These are phyloP conservation scores for Pygathrix nemaeus DNA, from an alignment of 2,113 vertebrate species.

Conservation along the genomic window DNA sequence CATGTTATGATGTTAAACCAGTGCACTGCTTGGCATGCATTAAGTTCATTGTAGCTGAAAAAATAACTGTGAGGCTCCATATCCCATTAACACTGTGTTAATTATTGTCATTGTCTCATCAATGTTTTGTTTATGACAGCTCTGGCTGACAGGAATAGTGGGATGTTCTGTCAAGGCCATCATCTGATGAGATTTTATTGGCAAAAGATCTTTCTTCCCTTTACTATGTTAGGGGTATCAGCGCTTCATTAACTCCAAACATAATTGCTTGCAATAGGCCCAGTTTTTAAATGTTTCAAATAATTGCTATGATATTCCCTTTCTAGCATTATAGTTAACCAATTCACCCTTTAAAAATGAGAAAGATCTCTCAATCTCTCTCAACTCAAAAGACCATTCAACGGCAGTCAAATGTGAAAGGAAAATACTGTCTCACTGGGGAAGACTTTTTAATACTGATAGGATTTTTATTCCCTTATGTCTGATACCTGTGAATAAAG, in stretches of 20 bases:
- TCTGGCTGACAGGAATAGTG: slow-evolving; percentile 84
- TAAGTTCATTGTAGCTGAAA: slow-evolving; percentile 86
- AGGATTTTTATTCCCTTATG: not conserved
- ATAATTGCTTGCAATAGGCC: slow-evolving; percentile 63
- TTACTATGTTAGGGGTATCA: slow-evolving; percentile 77
- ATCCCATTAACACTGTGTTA: slow-evolving; percentile 84
- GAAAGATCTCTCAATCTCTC: slow-evolving; percentile 8
- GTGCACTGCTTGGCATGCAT: slow-evolving; percentile 82
- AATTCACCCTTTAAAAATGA: slow-evolving; percentile 55
- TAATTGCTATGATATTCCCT: slow-evolving; percentile 53
- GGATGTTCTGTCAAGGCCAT: slow-evolving; percentile 84
- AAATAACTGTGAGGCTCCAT: slow-evolving; percentile 82
- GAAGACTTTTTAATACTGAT: not conserved
- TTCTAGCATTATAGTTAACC: slow-evolving; percentile 66
- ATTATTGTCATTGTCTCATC: slow-evolving; percentile 90
- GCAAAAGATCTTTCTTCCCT: slow-evolving; percentile 80
- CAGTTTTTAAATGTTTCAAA: slow-evolving; percentile 71
- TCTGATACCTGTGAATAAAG: not conserved
- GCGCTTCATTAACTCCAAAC: slow-evolving; percentile 82
- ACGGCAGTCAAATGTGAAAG: slow-evolving; percentile 48
- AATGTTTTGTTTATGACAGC: slow-evolving; percentile 85
- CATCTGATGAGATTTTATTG: slow-evolving; percentile 86
- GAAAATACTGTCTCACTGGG: slow-evolving; percentile 27
- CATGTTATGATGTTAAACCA: slow-evolving; percentile 72
- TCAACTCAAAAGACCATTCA: slow-evolving; percentile 48